Conservation (phyloP, 2,888 invertebrate species). For the Hanleya hanleyi region DNA sequence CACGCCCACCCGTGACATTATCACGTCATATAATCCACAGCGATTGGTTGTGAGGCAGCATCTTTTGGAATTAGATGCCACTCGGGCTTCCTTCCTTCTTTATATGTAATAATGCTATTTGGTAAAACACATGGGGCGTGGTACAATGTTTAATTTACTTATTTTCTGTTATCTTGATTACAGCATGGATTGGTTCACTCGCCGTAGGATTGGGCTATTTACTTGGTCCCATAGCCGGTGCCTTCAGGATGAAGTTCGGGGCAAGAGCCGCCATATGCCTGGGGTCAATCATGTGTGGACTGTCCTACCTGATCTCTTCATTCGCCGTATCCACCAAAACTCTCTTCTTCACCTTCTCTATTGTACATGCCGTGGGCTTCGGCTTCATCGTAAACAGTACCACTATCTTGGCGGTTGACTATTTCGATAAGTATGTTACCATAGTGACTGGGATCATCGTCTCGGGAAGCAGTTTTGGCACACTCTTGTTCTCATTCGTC, state of each 20-base stretch:
- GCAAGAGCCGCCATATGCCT: conserved; percentile 10
- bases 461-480: conserved; percentile 36
- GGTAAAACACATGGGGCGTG: not conserved
- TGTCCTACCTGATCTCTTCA: conserved; percentile 34
- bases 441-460: conserved; percentile 38
- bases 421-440: conserved; percentile 39
- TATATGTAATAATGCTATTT: too few relatives aligned
- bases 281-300: conserved; percentile 32
- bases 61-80: too few relatives aligned
- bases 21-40: too few relatives aligned
- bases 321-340: conserved; percentile 23
- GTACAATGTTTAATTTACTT: too few relatives aligned
- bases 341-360: conserved; percentile 35
- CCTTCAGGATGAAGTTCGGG: conserved; percentile 28
- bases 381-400: conserved; percentile 36
- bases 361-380: conserved; percentile 37
- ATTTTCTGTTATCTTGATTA: not conserved
- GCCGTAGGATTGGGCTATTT: conserved; percentile 34
- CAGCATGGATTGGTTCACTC: conserved; percentile 40
- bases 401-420: conserved; percentile 36
- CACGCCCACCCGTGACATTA: too few relatives aligned
- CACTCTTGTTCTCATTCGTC: conserved; percentile 28
- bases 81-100: not conserved
- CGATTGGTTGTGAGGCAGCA: too few relatives aligned
- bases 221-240: conserved; percentile 32